Percentiles rank a stretch among this genome's conserved stretches.
Conservation (phyloP, 2,888 invertebrate genomes). For the Dasypolia templi region DNA sequence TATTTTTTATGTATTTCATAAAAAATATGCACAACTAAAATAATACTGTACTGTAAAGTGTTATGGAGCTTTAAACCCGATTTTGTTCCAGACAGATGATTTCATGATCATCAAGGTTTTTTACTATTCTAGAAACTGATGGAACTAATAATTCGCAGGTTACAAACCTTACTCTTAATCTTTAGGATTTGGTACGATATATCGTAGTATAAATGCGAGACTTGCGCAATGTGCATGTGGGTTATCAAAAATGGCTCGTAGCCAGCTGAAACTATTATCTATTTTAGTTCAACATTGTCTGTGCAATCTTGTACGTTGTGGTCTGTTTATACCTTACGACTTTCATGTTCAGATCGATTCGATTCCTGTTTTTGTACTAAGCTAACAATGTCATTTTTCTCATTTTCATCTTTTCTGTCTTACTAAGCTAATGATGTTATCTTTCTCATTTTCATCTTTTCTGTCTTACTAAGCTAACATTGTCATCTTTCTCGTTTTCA, state of each 20-base stretch:
- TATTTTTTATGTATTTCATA: too few species aligned
- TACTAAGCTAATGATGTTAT: not conserved
- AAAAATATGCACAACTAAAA: too few species aligned
- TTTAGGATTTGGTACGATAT: not conserved
- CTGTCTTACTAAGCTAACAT: not conserved
- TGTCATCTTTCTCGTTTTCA: not conserved
- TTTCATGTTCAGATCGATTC: not conserved
- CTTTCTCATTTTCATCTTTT: not conserved
- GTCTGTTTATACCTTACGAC: not conserved
- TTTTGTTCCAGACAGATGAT: not conserved
- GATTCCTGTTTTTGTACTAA: not conserved
- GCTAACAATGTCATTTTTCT: not conserved
- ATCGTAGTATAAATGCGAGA: conserved; percentile 29
- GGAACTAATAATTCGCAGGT: not conserved
- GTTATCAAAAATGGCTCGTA: conserved; percentile 58
- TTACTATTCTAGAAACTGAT: not conserved
- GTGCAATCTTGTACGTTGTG: conserved; percentile 22
- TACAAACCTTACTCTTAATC: not conserved
- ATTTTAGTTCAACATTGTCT: conserved; percentile 47
- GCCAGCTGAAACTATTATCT: conserved; percentile 45
- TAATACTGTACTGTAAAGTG: not conserved
- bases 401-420: not conserved
- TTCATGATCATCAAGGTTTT: too few species aligned
- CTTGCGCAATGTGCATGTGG: conserved; percentile 54
- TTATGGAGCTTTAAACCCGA: not conserved